Percentiles rank a stretch among this genome's conserved stretches.
These are phyloP conservation scores for Lutra lutra DNA, from an alignment of 2,797 vertebrate species.

Conservation along the genomic window DNA sequence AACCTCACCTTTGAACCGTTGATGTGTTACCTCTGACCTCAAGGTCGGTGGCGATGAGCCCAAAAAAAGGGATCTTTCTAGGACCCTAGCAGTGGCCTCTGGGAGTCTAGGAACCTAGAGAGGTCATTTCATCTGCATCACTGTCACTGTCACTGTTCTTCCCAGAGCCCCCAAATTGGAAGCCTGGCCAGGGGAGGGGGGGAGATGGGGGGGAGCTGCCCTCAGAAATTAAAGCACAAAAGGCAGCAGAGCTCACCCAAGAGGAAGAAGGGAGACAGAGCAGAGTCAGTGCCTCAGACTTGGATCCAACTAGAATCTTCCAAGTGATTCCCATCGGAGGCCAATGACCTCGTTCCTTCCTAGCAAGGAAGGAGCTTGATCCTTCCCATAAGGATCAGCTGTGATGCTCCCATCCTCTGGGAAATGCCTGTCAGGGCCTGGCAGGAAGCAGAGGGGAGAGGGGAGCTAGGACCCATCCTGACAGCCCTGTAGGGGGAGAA, in stretches of 20 bases:
- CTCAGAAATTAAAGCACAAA: background rate
- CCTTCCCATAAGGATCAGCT: background rate
- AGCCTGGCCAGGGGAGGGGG: fast-evolving
- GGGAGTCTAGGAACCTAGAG: background rate
- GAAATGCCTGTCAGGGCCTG: background rate
- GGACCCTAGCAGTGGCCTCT: background rate
- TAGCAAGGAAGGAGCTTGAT: background rate
- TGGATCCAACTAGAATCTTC: background rate
- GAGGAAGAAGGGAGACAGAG: background rate
- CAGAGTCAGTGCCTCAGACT: background rate
- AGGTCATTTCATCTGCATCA: no score
- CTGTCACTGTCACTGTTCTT: no score
- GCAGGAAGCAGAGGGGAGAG: background rate
- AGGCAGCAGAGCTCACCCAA: background rate
- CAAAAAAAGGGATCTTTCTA: background rate
- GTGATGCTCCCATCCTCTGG: no score
- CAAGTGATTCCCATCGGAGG: background rate
- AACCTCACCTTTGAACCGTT: background rate
- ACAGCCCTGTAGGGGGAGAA: background rate
- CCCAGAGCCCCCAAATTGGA: background rate
- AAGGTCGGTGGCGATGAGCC: fast-evolving
- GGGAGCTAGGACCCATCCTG: background rate
- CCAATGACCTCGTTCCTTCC: background rate
- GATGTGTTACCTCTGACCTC: background rate
- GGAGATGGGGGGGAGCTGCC: fast-evolving